phyloP scores from a whole-genome alignment of 2,113 vertebrate species.

The Rhinolophus sinicus region DNA sequence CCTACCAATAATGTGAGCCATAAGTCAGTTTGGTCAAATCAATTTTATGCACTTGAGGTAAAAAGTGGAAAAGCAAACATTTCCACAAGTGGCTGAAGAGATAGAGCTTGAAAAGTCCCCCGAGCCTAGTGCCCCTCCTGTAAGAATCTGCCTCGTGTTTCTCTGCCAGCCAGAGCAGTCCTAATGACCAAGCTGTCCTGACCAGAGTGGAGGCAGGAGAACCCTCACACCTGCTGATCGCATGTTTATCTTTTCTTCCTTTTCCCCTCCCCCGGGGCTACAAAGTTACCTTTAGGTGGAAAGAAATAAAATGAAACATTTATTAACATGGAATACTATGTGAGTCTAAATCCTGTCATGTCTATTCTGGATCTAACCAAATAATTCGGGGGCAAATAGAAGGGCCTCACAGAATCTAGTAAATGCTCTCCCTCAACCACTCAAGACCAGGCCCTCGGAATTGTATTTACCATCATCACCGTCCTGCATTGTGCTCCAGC shows the following conservation, averaged over 20 bases:
- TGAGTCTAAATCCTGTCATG: not conserved
- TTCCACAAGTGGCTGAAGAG: not conserved
- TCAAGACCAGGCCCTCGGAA: not conserved
- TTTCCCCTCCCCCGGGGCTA: not conserved
- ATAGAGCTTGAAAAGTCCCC: not conserved
- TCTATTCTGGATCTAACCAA: not conserved
- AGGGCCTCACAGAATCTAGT: not conserved
- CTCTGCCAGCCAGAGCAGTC: not conserved
- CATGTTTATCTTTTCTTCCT: not conserved
- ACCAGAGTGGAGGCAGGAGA: too few species aligned
- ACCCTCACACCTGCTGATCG: not conserved
- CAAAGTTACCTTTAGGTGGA: not conserved
- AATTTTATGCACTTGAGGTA: not conserved
- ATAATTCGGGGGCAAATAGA: not conserved
- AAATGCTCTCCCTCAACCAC: not conserved
- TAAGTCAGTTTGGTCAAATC: not conserved
- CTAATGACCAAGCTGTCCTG: not conserved
- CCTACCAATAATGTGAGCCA: not conserved
- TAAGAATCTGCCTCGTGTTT: not conserved
- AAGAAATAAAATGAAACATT: not conserved
- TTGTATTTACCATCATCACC: too few species aligned
- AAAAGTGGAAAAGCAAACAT: not conserved
- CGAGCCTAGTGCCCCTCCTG: too few species aligned
- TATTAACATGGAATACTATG: not conserved
- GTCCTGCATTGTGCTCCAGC: accelerated